Base-by-base conservation (phyloP, 1,140 invertebrate species). In the Drosophila lowei region DNA sequence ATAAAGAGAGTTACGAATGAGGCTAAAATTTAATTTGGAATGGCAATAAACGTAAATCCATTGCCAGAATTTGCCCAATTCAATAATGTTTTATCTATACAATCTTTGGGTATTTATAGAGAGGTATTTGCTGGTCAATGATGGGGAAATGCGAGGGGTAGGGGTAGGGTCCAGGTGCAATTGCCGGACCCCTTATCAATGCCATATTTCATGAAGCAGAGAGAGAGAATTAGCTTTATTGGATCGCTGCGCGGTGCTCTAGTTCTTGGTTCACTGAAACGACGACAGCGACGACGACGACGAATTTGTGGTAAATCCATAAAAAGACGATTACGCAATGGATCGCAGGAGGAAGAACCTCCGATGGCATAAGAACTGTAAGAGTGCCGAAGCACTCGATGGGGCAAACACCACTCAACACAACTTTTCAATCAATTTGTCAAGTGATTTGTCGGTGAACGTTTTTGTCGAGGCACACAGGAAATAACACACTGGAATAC, bases 241-340 rank as follows among this genome's bases (percentile, higher is more conserved):
- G 55, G 59, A 13, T 43, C 23, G 41, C 55, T 4, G 34, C 9
- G 34, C 34, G 34, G 9, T 72, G 48, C 54, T 60, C 30, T 52
- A 50, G n/a, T 53, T 61, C n/a, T 43, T 47, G 18, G 54, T 41
- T 43, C 30, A 18, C 54, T 72, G 71, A 71, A 73, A 74, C 38
- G 60, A 44, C 58, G 2, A 41, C 23, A 18, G 18, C 46, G 58
- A 1, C 6, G 25, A 6, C 23, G 23, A 25, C 23, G 23, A 25
- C 23, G 48, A 53, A 53, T 48, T 18, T 18, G 30, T 30, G 61
- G 71, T 49, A 77, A 77, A 77, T 73, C 77, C 73, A 80, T 70
- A 77, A 60, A 71, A 9, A 52, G 52, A 13, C 49, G 81, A 77
- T 85, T 85, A 86, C 77, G 81, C 73, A 85, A 85, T 73, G 21